Evolutionary conservation across 2,888 invertebrate genomes (phyloP).

Genomic region (Eupithecia abbreviata): DNA sequence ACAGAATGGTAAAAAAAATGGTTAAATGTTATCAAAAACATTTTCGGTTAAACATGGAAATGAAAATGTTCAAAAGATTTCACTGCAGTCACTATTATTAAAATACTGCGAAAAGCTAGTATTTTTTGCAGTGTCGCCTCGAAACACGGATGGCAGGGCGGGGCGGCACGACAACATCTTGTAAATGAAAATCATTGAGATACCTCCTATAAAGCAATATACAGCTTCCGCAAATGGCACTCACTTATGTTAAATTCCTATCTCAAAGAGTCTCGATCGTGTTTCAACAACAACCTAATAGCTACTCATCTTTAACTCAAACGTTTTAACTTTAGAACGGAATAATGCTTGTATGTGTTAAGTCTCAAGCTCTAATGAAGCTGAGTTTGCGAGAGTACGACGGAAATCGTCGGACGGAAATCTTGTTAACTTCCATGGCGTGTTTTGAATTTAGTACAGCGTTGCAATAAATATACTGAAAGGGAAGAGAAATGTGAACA

Average conservation of each 20-base stretch:
- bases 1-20: background rate
- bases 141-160: background rate
- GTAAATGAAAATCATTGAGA: background rate
- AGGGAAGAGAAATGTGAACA: background rate
- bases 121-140: background rate
- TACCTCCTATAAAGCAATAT: background rate
- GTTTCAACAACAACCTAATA: background rate
- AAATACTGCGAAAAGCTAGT: background rate
- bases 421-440: background rate
- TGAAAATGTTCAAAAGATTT: background rate
- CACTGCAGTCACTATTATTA: background rate
- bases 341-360: background rate
- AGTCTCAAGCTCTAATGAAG: background rate
- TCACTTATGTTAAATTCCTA: background rate
- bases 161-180: background rate
- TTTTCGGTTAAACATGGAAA: background rate
- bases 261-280: background rate
- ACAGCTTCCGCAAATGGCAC: background rate
- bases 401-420: background rate
- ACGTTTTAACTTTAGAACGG: background rate
- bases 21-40: background rate
- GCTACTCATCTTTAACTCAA: background rate
- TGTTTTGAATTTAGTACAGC: background rate
- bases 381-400: background rate
- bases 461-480: background rate